Percentiles rank a stretch among this genome's conserved stretches.
phyloP scores from a whole-genome alignment of 2,113 vertebrate species.

The Sisor rabdophorus region DNA sequence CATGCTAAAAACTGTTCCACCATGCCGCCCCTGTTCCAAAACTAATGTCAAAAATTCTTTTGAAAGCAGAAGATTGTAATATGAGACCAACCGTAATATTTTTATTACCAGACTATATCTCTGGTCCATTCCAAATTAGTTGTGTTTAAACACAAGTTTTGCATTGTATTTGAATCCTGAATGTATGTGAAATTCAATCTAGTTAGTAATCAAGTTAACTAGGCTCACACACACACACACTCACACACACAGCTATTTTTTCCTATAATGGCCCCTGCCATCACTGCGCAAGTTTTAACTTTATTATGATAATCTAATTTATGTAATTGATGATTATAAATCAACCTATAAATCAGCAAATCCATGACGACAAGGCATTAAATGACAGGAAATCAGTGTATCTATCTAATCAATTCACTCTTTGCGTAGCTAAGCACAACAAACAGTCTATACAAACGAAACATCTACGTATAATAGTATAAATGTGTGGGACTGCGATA shows the following conservation, averaged over 20 bases:
- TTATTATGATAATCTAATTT: constrained; percentile 60
- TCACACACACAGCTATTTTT: constrained; percentile 10
- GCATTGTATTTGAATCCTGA: no score
- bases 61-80: neutral
- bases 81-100: neutral
- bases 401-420: constrained; percentile 41
- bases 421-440: constrained; percentile 35
- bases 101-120: neutral
- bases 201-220: constrained; percentile 33
- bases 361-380: constrained; percentile 45
- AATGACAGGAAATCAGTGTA: constrained; percentile 52
- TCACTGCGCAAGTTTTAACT: constrained; percentile 46
- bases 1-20: no score
- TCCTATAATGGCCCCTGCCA: constrained; percentile 12
- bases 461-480: constrained; percentile 32
- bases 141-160: neutral
- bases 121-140: neutral
- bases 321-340: constrained; percentile 54
- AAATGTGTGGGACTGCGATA: constrained; percentile 4
- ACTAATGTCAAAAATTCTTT: neutral
- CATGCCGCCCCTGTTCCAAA: no score
- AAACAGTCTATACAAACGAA: constrained; percentile 1
- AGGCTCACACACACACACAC: constrained; percentile 13
- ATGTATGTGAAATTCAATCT: constrained; percentile 4
- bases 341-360: constrained; percentile 53